Conservation (phyloP, 1,140 invertebrate species). For the Ceratosolen fusciceps region DNA sequence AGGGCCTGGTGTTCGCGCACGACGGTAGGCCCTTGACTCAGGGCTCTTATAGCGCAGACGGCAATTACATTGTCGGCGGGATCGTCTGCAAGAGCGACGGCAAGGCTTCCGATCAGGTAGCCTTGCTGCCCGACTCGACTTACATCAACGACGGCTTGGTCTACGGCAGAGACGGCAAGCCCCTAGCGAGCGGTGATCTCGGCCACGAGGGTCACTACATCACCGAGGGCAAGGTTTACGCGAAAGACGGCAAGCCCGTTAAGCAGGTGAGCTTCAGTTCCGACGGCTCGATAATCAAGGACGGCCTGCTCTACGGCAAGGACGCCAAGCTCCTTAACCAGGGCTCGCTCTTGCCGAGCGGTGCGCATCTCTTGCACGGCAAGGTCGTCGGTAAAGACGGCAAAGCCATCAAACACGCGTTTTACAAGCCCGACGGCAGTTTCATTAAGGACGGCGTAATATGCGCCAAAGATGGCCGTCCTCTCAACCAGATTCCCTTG, state of each 20-base stretch:
- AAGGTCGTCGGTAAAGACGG: constrained; percentile 67
- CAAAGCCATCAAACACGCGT: constrained; percentile 64
- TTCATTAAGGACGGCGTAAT: constrained; percentile 66
- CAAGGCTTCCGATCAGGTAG: constrained; percentile 60
- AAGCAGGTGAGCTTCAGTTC: constrained; percentile 66
- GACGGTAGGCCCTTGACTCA: constrained; percentile 63
- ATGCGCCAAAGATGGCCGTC: constrained; percentile 60
- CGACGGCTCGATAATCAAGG: constrained; percentile 64
- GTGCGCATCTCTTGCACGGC: constrained; percentile 65
- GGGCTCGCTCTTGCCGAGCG: constrained; percentile 64
- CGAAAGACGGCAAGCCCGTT: constrained; percentile 65
- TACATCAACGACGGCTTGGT: constrained; percentile 66
- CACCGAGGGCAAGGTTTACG: constrained; percentile 64
- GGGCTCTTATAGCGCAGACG: constrained; percentile 62
- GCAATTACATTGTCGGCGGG: constrained; percentile 64
- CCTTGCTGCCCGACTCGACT: constrained; percentile 63
- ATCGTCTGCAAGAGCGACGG: constrained; percentile 63
- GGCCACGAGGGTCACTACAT: constrained; percentile 62
- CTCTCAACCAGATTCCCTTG: constrained; percentile 63
- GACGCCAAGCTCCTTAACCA: constrained; percentile 66
- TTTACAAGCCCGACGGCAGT: constrained; percentile 66
- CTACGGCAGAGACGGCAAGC: constrained; percentile 61
- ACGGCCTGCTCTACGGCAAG: constrained; percentile 63
- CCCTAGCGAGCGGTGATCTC: constrained; percentile 58
- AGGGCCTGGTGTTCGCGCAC: constrained; percentile 63